Base-by-base conservation (phyloP, 2,797 vertebrate genomes). In the Pelobates cultripes region DNA sequence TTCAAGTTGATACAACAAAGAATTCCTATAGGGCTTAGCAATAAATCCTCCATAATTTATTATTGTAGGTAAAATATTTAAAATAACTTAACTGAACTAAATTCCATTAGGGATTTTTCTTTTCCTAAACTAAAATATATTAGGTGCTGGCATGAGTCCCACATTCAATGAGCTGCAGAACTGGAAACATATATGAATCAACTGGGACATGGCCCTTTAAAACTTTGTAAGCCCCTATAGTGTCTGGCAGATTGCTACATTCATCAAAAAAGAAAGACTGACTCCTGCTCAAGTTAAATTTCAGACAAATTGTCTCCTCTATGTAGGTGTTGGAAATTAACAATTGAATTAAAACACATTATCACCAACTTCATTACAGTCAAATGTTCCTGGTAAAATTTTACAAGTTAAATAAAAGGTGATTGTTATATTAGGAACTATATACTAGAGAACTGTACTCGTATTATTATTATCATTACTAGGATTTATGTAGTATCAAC, bases 101-200 rank as follows among this genome's bases (percentile, higher is more conserved):
- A 64, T 76, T 76, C 60, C 74, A 76, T 45, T 6, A 47, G 60
- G 68, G 74, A 40, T 66, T 76, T 76, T 76, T 43, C 7, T 76
- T 66, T 76, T 9, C 60, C 61, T 66, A 47, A 76, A 76, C 74
- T 64, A 45, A 76, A 76, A 76, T 76, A 76, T 76, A 76, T 76
- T 47, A 76, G 12, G 60, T 10, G 40, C 55, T 76, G 74, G 74
- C 74, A 76, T 44, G 43, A 40, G 3, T 76, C 74, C 74, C 61
- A 76, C 66, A 76, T 13, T 41, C 61, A 47, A 66, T 66, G 61
- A 76, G 61, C 41, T 47, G 43, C 74, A 76, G 74, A 76, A 66
- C 60, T 76, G 61, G 60, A 41, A 66, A 51, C 61, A 66, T 64
- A 76, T 66, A 76, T 45, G 60, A 76, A 76, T 64, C 61, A 76